Evolutionary conservation across 1,140 invertebrate species (phyloP).

Genomic region (Nephila pilipes): DNA sequence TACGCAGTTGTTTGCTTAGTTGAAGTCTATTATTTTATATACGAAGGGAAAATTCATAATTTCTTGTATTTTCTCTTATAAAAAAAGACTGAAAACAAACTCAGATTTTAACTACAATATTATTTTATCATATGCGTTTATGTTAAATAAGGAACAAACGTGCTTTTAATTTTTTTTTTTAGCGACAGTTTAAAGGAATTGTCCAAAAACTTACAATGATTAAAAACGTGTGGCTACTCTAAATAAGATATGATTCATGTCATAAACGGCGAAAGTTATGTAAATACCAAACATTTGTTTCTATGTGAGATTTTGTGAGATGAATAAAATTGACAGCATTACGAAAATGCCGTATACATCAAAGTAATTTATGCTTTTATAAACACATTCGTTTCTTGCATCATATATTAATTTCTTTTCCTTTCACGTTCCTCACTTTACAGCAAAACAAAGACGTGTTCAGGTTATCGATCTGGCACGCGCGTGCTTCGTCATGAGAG

Average conservation of each 20-base stretch:
- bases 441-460: not conserved
- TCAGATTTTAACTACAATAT: not conserved
- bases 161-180: not conserved
- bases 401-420: not conserved
- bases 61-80: too few relatives aligned
- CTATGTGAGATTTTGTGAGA: not conserved
- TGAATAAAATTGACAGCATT: conserved; percentile 13
- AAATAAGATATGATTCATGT: not conserved
- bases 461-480: not conserved
- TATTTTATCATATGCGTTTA: not conserved
- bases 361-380: not conserved
- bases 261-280: not conserved
- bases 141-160: not conserved
- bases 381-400: not conserved
- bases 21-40: too few relatives aligned
- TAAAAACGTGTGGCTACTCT: not conserved
- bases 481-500: too few relatives aligned
- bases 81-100: not conserved
- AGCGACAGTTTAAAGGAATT: not conserved
- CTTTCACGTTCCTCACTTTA: not conserved
- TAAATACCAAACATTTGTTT: not conserved
- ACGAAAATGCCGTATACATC: not conserved
- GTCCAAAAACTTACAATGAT: not conserved
- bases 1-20: too few relatives aligned
- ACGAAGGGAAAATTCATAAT: too few relatives aligned